These are phyloP conservation scores for Formica aserva DNA, from an alignment of 2,888 invertebrate species.

Conservation along the genomic window DNA sequence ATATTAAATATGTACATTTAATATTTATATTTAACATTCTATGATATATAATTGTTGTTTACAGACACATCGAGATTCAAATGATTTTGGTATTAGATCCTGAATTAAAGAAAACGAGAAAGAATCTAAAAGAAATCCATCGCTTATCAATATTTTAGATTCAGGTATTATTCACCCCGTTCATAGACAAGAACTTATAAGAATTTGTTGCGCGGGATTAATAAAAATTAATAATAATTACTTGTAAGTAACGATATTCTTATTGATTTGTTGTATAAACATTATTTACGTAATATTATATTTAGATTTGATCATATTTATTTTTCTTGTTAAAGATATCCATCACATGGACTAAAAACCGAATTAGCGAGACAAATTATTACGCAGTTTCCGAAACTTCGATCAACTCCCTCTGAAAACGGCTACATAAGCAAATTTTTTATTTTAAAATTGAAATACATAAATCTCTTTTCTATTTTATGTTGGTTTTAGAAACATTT, in stretches of 20 bases:
- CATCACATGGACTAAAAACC: not conserved
- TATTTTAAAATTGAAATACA: not conserved
- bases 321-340: constrained; percentile 4
- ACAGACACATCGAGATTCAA: not conserved
- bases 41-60: not conserved
- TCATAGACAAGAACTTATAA: not conserved
- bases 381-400: not conserved
- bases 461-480: not conserved
- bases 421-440: not conserved
- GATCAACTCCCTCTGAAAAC: not conserved
- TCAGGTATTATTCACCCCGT: not conserved
- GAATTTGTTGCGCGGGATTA: not conserved
- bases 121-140: not conserved
- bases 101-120: not conserved
- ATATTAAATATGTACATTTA: not conserved
- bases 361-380: not conserved
- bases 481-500: constrained; percentile 1
- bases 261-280: not conserved
- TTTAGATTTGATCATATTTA: not conserved
- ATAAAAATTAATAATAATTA: not conserved
- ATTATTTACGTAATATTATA: not conserved
- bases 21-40: not conserved
- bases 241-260: constrained; percentile 8
- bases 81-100: not conserved
- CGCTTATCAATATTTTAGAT: not conserved